These are phyloP conservation scores for Plutella xylostella DNA, from an alignment of 2,888 invertebrate species.

Conservation along the genomic window DNA sequence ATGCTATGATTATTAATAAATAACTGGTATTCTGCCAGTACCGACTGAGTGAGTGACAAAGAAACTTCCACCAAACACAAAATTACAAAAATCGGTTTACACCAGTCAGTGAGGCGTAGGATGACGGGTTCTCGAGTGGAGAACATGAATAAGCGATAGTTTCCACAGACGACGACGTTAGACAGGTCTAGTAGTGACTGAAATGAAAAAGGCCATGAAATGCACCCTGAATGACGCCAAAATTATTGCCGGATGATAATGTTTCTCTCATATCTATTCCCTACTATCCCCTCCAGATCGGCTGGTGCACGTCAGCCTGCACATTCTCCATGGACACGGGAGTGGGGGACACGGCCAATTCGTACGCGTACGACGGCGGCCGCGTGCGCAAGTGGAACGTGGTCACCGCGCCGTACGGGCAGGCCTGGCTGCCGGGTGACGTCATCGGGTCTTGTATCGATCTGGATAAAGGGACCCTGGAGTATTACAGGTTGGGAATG, in stretches of 20 bases:
- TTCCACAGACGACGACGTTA: too few relatives aligned
- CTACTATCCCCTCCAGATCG: conserved; percentile 63
- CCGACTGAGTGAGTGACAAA: too few relatives aligned
- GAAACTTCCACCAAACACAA: too few relatives aligned
- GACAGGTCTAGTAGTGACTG: neutral
- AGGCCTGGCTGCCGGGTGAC: conserved; percentile 85
- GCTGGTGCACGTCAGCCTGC: conserved; percentile 83
- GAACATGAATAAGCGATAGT: too few relatives aligned
- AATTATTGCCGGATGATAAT: too few relatives aligned
- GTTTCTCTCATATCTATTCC: too few relatives aligned
- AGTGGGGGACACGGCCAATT: conserved; percentile 81
- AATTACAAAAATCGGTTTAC: too few relatives aligned
- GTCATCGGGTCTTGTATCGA: conserved; percentile 82
- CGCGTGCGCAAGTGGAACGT: conserved; percentile 80
- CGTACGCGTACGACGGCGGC: conserved; percentile 84
- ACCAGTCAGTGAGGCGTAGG: too few relatives aligned
- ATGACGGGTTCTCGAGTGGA: too few relatives aligned
- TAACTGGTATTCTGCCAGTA: too few relatives aligned
- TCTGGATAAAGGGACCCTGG: conserved; percentile 76
- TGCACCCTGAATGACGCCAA: neutral
- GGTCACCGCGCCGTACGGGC: conserved; percentile 78
- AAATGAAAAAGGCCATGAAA: neutral
- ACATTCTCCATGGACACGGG: conserved; percentile 83
- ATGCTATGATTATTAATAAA: too few relatives aligned
- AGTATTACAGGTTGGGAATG: conserved; percentile 77